Evolutionary conservation across 2,888 invertebrate genomes (phyloP).

Genomic region (Griposia aprilina): DNA sequence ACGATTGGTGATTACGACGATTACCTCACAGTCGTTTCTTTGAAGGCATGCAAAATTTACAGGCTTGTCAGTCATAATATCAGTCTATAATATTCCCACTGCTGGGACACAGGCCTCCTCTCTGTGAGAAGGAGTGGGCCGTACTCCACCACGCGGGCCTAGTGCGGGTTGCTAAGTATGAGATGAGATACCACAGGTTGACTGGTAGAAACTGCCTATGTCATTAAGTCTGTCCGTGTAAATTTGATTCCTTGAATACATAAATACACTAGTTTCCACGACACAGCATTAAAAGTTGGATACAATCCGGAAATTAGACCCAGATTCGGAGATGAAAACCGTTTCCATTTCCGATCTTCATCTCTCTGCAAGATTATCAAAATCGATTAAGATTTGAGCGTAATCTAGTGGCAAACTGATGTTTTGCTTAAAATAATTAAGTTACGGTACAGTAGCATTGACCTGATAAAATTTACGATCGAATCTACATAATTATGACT

Average conservation of each 20-base stretch:
- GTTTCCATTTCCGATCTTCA: constrained; percentile 42
- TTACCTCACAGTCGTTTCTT: too few relatives aligned
- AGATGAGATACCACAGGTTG: neutral
- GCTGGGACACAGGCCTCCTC: neutral
- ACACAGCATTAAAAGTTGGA: constrained; percentile 7
- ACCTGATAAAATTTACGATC: constrained; percentile 25
- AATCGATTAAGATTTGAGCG: constrained; percentile 23
- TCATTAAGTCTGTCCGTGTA: neutral
- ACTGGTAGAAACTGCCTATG: neutral
- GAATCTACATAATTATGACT: constrained; percentile 17
- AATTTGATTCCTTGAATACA: neutral
- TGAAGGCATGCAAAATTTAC: too few relatives aligned
- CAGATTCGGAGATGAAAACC: constrained; percentile 34
- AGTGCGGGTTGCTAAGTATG: neutral
- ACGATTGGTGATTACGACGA: too few relatives aligned
- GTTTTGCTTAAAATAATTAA: constrained; percentile 19
- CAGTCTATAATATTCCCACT: too few relatives aligned
- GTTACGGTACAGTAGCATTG: constrained; percentile 18
- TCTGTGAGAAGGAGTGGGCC: neutral
- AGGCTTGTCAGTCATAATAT: too few relatives aligned
- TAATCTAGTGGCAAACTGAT: constrained; percentile 11
- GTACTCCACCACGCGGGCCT: neutral
- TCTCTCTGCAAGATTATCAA: constrained; percentile 23
- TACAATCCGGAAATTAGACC: constrained; percentile 39
- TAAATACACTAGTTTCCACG: neutral